These are phyloP conservation scores for Arremon brunneinucha DNA, from an alignment of 2,797 vertebrate genomes.

Conservation along the genomic window DNA sequence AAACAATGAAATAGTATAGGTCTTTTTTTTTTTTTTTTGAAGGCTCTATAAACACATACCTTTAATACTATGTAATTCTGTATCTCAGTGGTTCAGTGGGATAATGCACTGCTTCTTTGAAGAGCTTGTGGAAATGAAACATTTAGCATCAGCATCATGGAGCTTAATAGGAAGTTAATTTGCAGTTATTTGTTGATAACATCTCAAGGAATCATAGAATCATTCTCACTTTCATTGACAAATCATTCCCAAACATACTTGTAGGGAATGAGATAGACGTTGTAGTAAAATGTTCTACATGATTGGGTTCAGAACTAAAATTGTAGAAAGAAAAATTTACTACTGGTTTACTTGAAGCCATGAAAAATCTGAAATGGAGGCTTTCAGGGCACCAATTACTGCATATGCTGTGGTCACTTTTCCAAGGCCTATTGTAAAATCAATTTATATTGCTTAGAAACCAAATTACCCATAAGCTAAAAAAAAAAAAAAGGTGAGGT, in stretches of 20 bases:
- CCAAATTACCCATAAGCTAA: neutral
- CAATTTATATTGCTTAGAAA: neutral
- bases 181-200: neutral
- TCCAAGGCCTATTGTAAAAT: neutral
- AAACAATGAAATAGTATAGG: neutral
- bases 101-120: neutral
- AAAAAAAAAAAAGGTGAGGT: neutral
- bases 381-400: neutral
- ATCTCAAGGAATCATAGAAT: neutral
- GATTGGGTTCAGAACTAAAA: neutral
- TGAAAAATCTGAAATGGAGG: neutral
- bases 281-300: neutral
- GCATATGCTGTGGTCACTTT: neutral
- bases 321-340: neutral
- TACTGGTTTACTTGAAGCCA: neutral
- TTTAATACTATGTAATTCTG: neutral
- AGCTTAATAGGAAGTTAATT: neutral
- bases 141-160: neutral
- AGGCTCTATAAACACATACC: neutral
- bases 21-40: constrained; percentile 19
- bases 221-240: neutral
- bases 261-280: neutral
- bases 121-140: constrained; percentile 9
- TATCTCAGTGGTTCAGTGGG: neutral
- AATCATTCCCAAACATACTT: neutral